Conservation (phyloP, 2,888 invertebrate species). For the Abrostola tripartita region DNA sequence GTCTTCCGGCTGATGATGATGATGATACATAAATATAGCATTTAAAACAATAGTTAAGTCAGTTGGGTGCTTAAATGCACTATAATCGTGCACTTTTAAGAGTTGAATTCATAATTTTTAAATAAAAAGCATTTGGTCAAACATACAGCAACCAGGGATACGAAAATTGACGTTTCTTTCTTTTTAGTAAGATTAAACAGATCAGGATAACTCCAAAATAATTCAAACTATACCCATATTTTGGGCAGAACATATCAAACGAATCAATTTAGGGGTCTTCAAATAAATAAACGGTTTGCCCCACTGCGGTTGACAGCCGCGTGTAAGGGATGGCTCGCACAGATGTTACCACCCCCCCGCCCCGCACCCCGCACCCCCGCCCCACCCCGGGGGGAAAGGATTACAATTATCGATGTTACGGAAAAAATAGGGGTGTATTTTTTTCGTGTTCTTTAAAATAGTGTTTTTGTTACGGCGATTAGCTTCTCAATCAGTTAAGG, state of each 20-base stretch:
- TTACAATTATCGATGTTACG: slow-evolving; percentile 69
- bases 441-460: slow-evolving; percentile 50
- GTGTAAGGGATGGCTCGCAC: slow-evolving; percentile 79
- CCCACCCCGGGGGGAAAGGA: slow-evolving; percentile 57
- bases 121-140: too few species aligned
- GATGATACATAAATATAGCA: too few species aligned
- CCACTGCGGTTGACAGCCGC: slow-evolving; percentile 81
- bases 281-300: slow-evolving; percentile 74
- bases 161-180: background rate
- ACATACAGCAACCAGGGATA: too few species aligned
- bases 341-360: slow-evolving; percentile 69
- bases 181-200: background rate
- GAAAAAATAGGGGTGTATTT: slow-evolving; percentile 43
- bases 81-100: too few species aligned
- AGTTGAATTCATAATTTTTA: too few species aligned
- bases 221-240: slow-evolving; percentile 31
- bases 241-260: slow-evolving; percentile 70
- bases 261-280: slow-evolving; percentile 79
- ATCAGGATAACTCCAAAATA: slow-evolving; percentile 4
- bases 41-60: too few species aligned
- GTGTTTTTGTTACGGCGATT: slow-evolving; percentile 43
- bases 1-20: too few species aligned
- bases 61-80: too few species aligned
- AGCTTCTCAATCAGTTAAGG: background rate
- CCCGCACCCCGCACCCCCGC: slow-evolving; percentile 28